phyloP scores from a whole-genome alignment of 2,888 invertebrate genomes.

The Eurytoma californica region DNA sequence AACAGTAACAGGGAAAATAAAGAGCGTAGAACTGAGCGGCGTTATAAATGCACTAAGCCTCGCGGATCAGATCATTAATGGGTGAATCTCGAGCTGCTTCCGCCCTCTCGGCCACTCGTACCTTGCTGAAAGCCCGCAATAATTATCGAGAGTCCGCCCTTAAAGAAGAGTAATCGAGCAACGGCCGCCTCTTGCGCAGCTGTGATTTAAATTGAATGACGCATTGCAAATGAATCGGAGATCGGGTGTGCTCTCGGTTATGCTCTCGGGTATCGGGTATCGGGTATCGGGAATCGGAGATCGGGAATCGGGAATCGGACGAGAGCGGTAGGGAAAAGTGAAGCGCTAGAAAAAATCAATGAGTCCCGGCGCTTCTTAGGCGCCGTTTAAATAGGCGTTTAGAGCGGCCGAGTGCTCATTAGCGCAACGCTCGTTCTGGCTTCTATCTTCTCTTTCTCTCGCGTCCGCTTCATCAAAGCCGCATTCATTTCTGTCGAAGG shows the following conservation, averaged over 20 bases:
- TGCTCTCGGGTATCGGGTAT: too few species aligned
- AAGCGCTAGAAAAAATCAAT: slow-evolving; percentile 21
- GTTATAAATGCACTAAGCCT: too few species aligned
- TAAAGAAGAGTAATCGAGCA: background rate
- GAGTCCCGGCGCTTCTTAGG: slow-evolving; percentile 15
- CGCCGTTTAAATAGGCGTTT: slow-evolving; percentile 22
- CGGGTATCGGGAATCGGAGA: background rate
- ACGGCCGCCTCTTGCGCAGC: background rate
- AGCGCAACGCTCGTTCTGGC: background rate
- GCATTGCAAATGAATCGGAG: slow-evolving; percentile 13
- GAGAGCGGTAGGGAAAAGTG: background rate
- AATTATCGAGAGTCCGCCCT: background rate
- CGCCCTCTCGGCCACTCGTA: background rate
- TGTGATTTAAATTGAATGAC: slow-evolving; percentile 21
- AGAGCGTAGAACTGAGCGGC: too few species aligned
- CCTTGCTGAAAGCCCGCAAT: background rate
- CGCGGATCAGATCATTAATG: too few species aligned
- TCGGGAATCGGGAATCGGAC: too few species aligned
- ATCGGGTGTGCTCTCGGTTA: too few species aligned
- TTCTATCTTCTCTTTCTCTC: slow-evolving; percentile 1
- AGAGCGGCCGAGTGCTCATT: slow-evolving; percentile 22
- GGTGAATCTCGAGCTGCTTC: too few species aligned
- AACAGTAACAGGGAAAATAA: too few species aligned
- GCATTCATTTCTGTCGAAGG: slow-evolving; percentile 20
- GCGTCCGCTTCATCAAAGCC: slow-evolving; percentile 16